A percentile compares a stretch with the other conserved stretches of the same genome.
phyloP scores from a whole-genome alignment of 1,140 invertebrate species.

The Drosophila mauritiana region DNA sequence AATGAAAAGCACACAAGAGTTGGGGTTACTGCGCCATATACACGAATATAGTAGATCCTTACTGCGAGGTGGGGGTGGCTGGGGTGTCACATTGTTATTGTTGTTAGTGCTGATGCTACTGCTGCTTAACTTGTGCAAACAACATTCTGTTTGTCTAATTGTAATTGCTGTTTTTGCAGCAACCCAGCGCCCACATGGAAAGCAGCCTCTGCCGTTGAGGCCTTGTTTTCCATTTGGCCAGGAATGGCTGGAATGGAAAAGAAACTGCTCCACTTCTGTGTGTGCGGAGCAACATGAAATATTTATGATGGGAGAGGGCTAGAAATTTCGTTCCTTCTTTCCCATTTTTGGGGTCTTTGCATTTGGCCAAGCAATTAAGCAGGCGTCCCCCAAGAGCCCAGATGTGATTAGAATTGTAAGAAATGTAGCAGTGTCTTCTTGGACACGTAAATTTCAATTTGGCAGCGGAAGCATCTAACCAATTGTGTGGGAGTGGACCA shows the following conservation, averaged over 20 bases:
- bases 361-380: slow-evolving; percentile 59
- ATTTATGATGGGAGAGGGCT: slow-evolving; percentile 56
- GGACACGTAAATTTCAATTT: slow-evolving; percentile 59
- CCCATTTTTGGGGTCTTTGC: slow-evolving; percentile 15
- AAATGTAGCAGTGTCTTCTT: slow-evolving; percentile 39
- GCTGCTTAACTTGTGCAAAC: slow-evolving; percentile 77
- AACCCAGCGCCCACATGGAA: slow-evolving; percentile 33
- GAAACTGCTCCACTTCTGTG: slow-evolving; percentile 12
- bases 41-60: not conserved
- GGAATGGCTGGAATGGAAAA: slow-evolving; percentile 8
- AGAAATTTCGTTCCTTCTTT: slow-evolving; percentile 2
- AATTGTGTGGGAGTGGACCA: slow-evolving; percentile 47
- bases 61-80: not conserved
- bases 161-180: slow-evolving; percentile 78
- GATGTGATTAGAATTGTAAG: slow-evolving; percentile 57
- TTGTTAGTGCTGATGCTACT: slow-evolving; percentile 46
- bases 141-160: slow-evolving; percentile 82
- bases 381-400: slow-evolving; percentile 21
- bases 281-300: slow-evolving; percentile 62
- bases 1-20: slow-evolving; percentile 74
- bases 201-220: slow-evolving; percentile 21
- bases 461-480: slow-evolving; percentile 31
- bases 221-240: slow-evolving; percentile 63
- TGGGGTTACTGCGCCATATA: not conserved
- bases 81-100: slow-evolving; percentile 48